phyloP scores from a whole-genome alignment of 2,797 vertebrate genomes.

The Dallia pectoralis region DNA sequence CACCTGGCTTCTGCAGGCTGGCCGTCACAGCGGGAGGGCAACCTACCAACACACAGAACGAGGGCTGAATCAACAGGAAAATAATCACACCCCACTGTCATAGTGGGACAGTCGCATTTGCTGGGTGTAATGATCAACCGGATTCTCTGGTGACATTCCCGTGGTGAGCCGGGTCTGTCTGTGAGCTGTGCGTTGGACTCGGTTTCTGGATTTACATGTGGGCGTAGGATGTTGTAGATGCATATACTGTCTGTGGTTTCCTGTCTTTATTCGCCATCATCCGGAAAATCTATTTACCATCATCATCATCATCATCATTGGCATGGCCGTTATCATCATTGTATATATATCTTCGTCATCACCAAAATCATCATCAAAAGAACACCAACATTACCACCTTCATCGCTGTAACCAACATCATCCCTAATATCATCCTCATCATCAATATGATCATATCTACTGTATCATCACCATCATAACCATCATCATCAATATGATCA shows the following conservation, averaged over 20 bases:
- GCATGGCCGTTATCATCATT: too few species aligned
- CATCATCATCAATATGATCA: too few species aligned
- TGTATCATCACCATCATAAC: too few species aligned
- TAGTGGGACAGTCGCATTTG: neutral
- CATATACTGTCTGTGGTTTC: neutral
- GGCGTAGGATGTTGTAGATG: neutral
- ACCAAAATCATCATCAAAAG: neutral
- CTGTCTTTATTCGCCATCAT: neutral
- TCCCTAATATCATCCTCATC: too few species aligned
- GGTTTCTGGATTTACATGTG: neutral
- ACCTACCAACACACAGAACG: neutral
- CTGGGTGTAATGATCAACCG: neutral
- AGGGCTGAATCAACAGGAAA: neutral
- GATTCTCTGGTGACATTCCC: neutral
- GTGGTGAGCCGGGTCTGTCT: neutral
- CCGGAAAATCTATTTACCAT: neutral
- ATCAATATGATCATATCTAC: too few species aligned
- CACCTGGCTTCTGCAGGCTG: slow-evolving; percentile 21
- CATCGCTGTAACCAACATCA: too few species aligned
- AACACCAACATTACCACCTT: neutral
- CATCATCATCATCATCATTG: neutral
- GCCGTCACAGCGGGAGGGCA: slow-evolving; percentile 48
- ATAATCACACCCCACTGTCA: neutral
- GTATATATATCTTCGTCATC: neutral
- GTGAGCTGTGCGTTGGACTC: neutral